Evolutionary conservation across 2,113 vertebrate species (phyloP), one percentile per base, ranked within the genome.

Genomic region (Merops nubicus): DNA sequence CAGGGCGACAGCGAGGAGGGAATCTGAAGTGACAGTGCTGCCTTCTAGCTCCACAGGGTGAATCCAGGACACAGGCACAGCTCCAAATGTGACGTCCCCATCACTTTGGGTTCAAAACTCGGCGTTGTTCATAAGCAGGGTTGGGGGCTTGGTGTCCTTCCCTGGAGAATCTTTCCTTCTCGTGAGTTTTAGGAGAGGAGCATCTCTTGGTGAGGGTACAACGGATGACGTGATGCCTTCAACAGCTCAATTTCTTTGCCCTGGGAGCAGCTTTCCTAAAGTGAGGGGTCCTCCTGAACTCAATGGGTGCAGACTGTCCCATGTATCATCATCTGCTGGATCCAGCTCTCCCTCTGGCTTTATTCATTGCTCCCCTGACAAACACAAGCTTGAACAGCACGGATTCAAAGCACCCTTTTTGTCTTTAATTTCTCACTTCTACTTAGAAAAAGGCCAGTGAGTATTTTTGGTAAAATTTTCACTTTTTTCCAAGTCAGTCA

Each of bases 21-120:
- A 96, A 96, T 92, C 36, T 2, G 40, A 96, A 95, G 74, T 94
- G 95, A 96, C 91, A 93, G 87, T 45, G 42, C 87, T 54, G 73
- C 70, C 89, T 88, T 88, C 69, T 82, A 0, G 0, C 83, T 82
- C 72, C 64, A n/a, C 11, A 1, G 36, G 84, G 95, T 93, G 70
- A 96, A 89, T 50, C 67, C 31, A 69, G 94, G 95, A 96, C 87
- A 85, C 15, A 43, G 57, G 48, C 70, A 81, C 43, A 67, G 86
- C 76, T 96, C 70, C 81, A 97, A 91, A 96, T 73, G 53, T 65
- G 65, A 88, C 28, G 92, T 93, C 53, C 40, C 40, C 6, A 2
- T 65, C 91, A 79, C 77, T 95, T 85, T 38, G 51, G 19, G 43
- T 69, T 53, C 67, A 81, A 64, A 79, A n/a, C 36, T 78, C 17